Percentiles rank a stretch among this genome's conserved stretches.
These are phyloP conservation scores for Prinia subflava DNA, from an alignment of 2,113 vertebrate genomes.

Conservation along the genomic window DNA sequence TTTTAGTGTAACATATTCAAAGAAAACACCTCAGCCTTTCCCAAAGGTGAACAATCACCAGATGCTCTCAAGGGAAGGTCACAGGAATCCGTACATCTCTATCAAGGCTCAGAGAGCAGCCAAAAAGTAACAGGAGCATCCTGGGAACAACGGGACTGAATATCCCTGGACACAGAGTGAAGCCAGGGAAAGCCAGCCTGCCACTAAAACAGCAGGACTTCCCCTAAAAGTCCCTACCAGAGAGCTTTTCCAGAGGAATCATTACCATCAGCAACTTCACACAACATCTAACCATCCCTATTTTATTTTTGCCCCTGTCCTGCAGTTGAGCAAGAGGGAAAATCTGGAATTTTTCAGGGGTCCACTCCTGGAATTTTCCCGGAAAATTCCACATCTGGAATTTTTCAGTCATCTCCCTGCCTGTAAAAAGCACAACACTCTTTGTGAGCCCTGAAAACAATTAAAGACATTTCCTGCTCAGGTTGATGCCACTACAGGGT, in stretches of 20 bases:
- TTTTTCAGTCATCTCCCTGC: background rate
- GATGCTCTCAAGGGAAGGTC: background rate
- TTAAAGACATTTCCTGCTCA: background rate
- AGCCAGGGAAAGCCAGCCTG: background rate
- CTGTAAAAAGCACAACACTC: background rate
- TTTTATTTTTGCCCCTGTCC: background rate
- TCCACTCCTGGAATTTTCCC: too few relatives aligned
- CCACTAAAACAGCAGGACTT: background rate
- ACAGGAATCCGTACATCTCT: background rate
- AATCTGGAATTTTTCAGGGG: background rate
- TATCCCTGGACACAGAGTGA: accelerated
- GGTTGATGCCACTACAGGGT: background rate
- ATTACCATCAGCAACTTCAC: accelerated
- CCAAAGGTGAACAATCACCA: background rate
- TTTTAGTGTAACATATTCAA: background rate
- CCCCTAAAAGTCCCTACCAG: background rate
- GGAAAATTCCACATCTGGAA: background rate
- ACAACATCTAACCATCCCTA: accelerated
- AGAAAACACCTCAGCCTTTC: background rate
- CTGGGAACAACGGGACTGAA: background rate
- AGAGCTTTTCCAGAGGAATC: background rate
- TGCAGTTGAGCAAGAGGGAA: background rate
- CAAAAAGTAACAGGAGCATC: background rate
- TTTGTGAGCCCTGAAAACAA: background rate
- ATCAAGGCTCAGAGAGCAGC: background rate